phyloP scores from a whole-genome alignment of 2,113 vertebrate species.

The Martes martes region DNA sequence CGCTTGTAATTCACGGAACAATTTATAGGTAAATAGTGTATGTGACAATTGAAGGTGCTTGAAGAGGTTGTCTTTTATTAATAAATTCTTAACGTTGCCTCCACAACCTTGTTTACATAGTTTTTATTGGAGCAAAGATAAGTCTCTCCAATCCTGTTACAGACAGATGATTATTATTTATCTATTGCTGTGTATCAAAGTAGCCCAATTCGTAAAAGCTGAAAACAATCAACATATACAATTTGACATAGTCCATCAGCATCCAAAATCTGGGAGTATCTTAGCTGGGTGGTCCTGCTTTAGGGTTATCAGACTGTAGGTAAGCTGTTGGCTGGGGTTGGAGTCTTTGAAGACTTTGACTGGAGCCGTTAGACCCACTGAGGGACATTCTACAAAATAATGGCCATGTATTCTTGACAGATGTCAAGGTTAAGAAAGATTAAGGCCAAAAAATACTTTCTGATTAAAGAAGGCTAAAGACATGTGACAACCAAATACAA shows the following conservation, averaged over 20 bases:
- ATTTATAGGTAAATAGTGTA: slow-evolving; percentile 8
- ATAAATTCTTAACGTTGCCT: background rate
- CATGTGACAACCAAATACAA: background rate
- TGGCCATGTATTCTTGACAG: background rate
- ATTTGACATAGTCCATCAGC: background rate
- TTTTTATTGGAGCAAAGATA: background rate
- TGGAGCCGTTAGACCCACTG: background rate
- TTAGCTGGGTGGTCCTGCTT: background rate
- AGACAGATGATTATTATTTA: background rate
- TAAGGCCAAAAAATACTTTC: background rate
- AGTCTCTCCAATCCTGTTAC: background rate
- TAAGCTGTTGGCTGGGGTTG: background rate
- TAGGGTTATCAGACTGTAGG: background rate
- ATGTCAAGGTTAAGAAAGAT: background rate
- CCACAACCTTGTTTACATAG: background rate
- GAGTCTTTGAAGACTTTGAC: background rate
- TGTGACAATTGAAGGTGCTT: slow-evolving; percentile 22
- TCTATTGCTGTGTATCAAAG: background rate
- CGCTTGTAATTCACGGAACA: slow-evolving; percentile 1
- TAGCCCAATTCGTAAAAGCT: background rate
- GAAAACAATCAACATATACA: background rate
- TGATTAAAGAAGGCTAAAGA: background rate
- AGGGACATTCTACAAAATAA: background rate
- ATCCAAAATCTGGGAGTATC: background rate
- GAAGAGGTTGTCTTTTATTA: background rate